Evolutionary conservation across 2,797 vertebrate species (phyloP), one percentile per base, ranked within the genome.

Genomic region (Sebastes nivosus): DNA sequence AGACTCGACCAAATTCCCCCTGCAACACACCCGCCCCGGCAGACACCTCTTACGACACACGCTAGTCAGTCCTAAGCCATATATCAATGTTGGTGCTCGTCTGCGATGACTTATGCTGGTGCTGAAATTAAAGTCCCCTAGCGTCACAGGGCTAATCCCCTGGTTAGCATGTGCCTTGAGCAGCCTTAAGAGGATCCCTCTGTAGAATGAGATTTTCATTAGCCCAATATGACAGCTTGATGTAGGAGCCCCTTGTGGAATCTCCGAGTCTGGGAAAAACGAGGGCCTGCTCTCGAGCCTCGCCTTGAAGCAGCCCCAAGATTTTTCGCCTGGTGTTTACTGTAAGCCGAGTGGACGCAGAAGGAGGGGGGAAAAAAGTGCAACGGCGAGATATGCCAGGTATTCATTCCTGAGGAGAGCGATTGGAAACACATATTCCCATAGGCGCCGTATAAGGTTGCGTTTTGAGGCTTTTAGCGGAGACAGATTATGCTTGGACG

Each of bases 141-240:
- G 85, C 74, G 71, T 82, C 88, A 81, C 83, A 69, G 72, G 75
- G 77, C 91, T 93, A 94, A 95, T 94, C 88, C 87, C 79, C 87
- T 77, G 85, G 89, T 92, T 94, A 92, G 92, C 91, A 90, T 87
- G 85, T 79, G 85, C 88, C 90, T 91, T 92, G 91, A 88, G 88
- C 90, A 82, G 89, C 85, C 89, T 91, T 93, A 91, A 92, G 90
- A 90, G 90, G 86, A 90, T 89, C 81, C 86, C 77, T 79, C 76
- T 58, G 83, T 84, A 92, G 84, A 91, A 91, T 85, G 86, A 92
- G 85, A 89, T 92, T 94, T 94, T 92, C 90, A 94, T 92, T 91
- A 88, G 87, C 69, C 76, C 87, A 85, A 91, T 82, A 90, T 90
- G 93, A 94, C 94, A 92, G 80, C 77, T 79, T 87, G 88, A 93